These are phyloP conservation scores for Melanotaenia boesemani DNA, from an alignment of 2,797 vertebrate genomes.

Conservation along the genomic window DNA sequence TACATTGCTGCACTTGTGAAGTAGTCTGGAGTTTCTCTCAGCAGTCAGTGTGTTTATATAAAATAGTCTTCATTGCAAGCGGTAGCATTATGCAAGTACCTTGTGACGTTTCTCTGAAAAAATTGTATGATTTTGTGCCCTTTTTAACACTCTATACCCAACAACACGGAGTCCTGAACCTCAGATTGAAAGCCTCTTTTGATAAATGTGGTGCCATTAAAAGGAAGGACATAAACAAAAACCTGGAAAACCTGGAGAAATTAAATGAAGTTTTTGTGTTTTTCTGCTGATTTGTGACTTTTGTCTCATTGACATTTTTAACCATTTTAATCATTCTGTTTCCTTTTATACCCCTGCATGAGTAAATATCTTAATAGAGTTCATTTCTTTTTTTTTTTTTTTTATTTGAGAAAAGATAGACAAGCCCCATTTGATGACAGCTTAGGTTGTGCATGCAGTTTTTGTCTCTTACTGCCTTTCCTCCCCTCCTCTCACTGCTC, in stretches of 20 bases:
- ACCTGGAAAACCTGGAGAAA: neutral
- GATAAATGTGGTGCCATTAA: neutral
- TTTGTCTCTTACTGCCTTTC: neutral
- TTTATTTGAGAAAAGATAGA: slow-evolving; percentile 30
- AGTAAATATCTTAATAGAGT: slow-evolving; percentile 20
- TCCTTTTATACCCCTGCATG: slow-evolving; percentile 23
- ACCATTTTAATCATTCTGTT: slow-evolving; percentile 25
- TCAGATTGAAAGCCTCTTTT: neutral
- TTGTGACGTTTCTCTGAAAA: no score
- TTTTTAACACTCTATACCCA: no score
- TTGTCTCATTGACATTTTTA: slow-evolving; percentile 26
- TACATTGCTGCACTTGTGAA: neutral
- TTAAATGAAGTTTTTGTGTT: slow-evolving; percentile 19
- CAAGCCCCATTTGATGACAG: slow-evolving; percentile 17
- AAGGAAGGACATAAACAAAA: neutral
- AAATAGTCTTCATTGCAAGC: neutral
- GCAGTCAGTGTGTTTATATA: no score
- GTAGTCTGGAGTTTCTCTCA: neutral
- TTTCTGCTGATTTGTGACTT: slow-evolving; percentile 20
- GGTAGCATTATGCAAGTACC: neutral
- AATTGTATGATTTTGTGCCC: no score
- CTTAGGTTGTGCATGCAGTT: slow-evolving; percentile 30
- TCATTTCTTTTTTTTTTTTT: slow-evolving; percentile 13
- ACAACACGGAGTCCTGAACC: no score
- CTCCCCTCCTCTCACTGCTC: neutral